A percentile compares a stretch with the other conserved stretches of the same genome.
phyloP scores from a whole-genome alignment of 1,140 invertebrate genomes.

The Apocrypta bakeri region DNA sequence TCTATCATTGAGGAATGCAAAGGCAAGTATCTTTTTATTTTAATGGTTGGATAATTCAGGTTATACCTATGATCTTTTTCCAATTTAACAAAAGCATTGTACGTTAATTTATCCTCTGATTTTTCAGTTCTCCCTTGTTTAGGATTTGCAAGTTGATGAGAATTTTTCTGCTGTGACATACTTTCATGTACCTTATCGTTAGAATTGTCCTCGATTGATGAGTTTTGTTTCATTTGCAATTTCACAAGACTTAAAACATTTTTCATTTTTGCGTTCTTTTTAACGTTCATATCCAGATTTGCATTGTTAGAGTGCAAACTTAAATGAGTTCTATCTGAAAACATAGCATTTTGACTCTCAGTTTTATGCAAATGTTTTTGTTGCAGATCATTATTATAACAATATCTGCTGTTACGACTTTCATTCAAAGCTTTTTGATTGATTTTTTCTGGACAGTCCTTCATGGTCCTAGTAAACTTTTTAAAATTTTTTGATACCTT shows the following conservation, averaged over 20 bases:
- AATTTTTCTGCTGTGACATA: background rate
- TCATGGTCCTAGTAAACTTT: constrained; percentile 34
- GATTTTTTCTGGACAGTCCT: background rate
- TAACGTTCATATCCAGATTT: background rate
- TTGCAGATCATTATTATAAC: background rate
- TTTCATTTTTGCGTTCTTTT: constrained; percentile 15
- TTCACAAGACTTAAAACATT: background rate
- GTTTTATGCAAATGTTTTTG: background rate
- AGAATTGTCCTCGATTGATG: background rate
- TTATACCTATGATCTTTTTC: constrained; percentile 47
- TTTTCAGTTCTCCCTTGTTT: background rate
- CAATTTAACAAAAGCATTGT: constrained; percentile 45
- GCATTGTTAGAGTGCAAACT: background rate
- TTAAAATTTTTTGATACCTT: constrained; percentile 28
- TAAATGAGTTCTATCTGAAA: background rate
- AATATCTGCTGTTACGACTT: background rate
- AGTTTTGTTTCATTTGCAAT: constrained; percentile 32
- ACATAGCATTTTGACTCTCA: background rate
- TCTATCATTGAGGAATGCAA: constrained; percentile 8
- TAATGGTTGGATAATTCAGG: constrained; percentile 43
- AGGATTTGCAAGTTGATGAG: background rate
- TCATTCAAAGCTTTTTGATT: background rate
- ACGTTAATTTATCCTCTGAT: background rate
- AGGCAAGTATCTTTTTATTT: constrained; percentile 45
- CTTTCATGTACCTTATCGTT: background rate